Percentiles rank a stretch among this genome's conserved stretches.
These are phyloP conservation scores for Eucera pruinosa DNA, from an alignment of 2,888 invertebrate species.

Conservation along the genomic window DNA sequence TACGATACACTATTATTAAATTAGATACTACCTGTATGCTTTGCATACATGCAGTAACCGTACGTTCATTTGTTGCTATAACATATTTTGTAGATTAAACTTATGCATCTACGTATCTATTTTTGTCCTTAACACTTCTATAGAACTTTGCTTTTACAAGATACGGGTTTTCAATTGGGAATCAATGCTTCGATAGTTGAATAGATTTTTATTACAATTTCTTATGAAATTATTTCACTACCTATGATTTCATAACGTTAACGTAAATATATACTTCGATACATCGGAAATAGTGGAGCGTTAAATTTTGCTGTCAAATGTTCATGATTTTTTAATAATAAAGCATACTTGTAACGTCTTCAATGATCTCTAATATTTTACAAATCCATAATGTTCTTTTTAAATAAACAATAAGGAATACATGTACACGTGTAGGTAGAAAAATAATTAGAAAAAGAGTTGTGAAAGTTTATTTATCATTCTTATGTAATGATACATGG, in stretches of 20 bases:
- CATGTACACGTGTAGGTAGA: too few relatives aligned
- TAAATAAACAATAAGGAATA: neutral
- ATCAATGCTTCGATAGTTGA: neutral
- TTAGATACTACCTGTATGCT: constrained; percentile 18
- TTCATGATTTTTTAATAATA: too few relatives aligned
- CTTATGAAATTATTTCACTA: neutral
- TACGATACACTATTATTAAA: constrained; percentile 42
- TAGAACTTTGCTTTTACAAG: neutral
- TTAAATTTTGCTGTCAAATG: neutral
- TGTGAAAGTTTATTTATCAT: too few relatives aligned
- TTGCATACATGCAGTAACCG: neutral
- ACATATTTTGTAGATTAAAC: constrained; percentile 1
- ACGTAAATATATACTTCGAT: neutral
- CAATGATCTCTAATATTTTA: neutral
- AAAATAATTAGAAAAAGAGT: constrained; percentile 5
- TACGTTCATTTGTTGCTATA: neutral
- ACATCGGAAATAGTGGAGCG: neutral
- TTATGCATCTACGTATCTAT: neutral
- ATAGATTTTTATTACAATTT: constrained; percentile 1
- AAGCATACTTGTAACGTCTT: neutral
- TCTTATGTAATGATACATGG: too few relatives aligned
- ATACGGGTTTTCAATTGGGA: neutral
- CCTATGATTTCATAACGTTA: neutral
- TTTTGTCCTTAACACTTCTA: neutral
- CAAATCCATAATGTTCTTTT: neutral